Base-by-base conservation (phyloP, 1,140 invertebrate species). In the Panonychus citri region DNA sequence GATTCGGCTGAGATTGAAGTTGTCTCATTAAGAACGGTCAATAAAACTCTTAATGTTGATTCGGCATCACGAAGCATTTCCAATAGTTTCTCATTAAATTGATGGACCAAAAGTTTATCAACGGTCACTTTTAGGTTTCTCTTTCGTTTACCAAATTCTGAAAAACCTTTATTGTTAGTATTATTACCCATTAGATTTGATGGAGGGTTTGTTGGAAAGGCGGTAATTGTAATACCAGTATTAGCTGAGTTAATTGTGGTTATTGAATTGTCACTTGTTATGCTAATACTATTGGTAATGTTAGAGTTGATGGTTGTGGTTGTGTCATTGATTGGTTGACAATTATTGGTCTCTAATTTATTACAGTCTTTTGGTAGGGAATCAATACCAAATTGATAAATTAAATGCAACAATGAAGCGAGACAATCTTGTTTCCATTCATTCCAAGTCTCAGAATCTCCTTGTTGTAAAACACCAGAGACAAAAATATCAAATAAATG, bases 361-460 rank as follows among this genome's bases (percentile, higher is more conserved):
- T 34, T 34, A 17, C 13, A 15, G 27, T 55, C 40, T 55, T 24
- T 46, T 17, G 40, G 25, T 19, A 28, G 21, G 7, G 24, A 21
- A 24, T 21, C 27, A 3, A 88, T 81, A 0, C 87, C 85, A 48
- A 91, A 77, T 57, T 86, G 79, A 68, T 66, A 69, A 17, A 93
- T 68, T 55, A 87, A 73, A 62, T 85, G 83, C 17, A 93, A 66
- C 13, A 94, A 67, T 62, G 82, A 81, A 1, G 86, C 85, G 12
- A 93, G 71, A 67, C 87, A 91, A 65, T 94, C 89, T 69, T 91
- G 87, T 55, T 86, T 81, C 89, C 89, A 93, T 63, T 74, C 71
- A 66, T 68, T 73, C 71, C 71, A 73, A 26, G 39, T 26, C 28
- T 67, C 67, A 42, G 63, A 68, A 46, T 69, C 67, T 53, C 66